Evolutionary conservation across 2,113 vertebrate species (phyloP).

Genomic region (Serinus canaria): DNA sequence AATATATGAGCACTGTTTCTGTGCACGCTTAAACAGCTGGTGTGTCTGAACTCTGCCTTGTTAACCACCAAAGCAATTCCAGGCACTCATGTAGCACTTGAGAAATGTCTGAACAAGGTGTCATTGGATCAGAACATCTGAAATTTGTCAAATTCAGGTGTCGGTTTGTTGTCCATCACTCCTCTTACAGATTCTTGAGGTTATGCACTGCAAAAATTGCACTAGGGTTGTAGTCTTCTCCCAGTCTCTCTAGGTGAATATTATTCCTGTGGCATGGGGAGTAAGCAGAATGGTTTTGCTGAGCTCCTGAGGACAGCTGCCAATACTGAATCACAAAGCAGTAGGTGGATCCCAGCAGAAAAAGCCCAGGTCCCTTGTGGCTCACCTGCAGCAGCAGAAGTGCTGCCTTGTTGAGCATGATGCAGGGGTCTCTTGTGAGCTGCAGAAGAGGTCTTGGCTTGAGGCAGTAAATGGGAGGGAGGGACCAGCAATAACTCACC

Average conservation of each 20-base stretch:
- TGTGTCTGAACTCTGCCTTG: neutral
- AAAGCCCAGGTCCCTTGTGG: neutral
- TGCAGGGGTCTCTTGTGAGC: neutral
- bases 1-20: neutral
- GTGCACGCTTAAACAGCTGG: neutral
- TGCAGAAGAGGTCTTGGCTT: neutral
- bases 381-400: neutral
- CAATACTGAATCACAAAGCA: neutral
- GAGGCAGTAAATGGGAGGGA: neutral
- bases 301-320: neutral
- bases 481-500: accelerated
- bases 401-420: neutral
- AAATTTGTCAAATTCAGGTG: neutral
- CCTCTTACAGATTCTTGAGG: neutral
- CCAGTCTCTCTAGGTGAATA: neutral
- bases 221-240: neutral
- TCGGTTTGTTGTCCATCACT: neutral
- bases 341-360: neutral
- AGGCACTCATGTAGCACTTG: neutral
- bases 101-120: neutral
- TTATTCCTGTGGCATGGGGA: neutral
- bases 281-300: neutral
- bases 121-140: neutral
- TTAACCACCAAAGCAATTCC: neutral
- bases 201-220: neutral